phyloP scores from a whole-genome alignment of 2,797 vertebrate genomes.

The Coracias cyanogaster region DNA sequence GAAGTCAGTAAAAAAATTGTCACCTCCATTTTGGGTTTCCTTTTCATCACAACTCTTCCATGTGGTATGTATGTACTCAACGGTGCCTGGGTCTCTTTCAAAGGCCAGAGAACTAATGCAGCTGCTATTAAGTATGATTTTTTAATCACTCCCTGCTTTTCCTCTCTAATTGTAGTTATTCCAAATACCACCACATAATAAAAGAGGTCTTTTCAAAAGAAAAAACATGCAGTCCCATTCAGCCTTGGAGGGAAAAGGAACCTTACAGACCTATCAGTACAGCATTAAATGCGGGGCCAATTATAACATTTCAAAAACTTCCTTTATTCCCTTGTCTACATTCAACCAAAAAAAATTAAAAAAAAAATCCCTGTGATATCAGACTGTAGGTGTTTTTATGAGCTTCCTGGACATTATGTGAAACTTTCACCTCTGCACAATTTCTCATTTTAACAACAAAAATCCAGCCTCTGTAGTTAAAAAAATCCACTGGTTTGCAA shows the following conservation, averaged over 20 bases:
- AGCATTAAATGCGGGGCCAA: constrained; percentile 54
- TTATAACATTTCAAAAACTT: constrained; percentile 12
- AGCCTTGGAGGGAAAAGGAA: constrained; percentile 50
- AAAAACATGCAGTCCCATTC: constrained; percentile 48
- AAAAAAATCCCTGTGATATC: constrained; percentile 1
- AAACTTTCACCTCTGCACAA: constrained; percentile 5
- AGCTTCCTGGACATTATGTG: constrained; percentile 6
- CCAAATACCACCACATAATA: constrained; percentile 63
- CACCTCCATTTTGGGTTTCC: not conserved
- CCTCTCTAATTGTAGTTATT: constrained; percentile 70
- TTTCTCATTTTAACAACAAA: constrained; percentile 43
- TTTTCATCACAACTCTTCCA: constrained; percentile 12
- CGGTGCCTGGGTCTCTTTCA: constrained; percentile 20
- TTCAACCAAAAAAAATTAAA: not conserved
- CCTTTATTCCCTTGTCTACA: constrained; percentile 25
- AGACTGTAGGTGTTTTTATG: constrained; percentile 39
- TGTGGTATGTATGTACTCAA: not conserved
- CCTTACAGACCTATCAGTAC: constrained; percentile 42
- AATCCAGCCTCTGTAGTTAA: not conserved
- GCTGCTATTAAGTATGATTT: constrained; percentile 70
- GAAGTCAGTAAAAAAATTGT: not conserved
- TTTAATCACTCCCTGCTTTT: constrained; percentile 72
- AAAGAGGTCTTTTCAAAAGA: constrained; percentile 53
- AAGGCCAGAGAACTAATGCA: constrained; percentile 61
- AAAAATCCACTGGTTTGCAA: not conserved